A percentile compares a stretch with the other conserved stretches of the same genome.
Evolutionary conservation across 2,797 vertebrate genomes (phyloP).

Genomic region (Melanotaenia boesemani): DNA sequence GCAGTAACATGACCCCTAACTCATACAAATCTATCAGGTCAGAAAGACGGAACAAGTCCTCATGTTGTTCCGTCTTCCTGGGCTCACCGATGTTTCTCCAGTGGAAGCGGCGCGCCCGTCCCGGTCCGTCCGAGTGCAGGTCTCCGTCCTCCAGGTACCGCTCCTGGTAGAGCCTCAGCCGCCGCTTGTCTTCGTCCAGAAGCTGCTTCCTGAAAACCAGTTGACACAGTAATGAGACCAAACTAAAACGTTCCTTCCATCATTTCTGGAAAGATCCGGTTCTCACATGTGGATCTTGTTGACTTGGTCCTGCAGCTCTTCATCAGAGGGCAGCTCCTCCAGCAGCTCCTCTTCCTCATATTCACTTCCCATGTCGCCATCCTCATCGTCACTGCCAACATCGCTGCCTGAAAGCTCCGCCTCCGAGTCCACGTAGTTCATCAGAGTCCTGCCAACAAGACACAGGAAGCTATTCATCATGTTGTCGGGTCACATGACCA

Average conservation of each 20-base stretch:
- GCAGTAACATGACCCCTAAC: too few species aligned
- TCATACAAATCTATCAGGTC: too few species aligned
- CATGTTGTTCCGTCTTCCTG: too few species aligned
- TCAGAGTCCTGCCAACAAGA: conserved; percentile 80
- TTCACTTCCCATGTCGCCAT: conserved; percentile 86
- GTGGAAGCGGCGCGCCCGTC: conserved; percentile 91
- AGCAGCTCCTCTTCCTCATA: conserved; percentile 94
- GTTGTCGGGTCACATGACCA: too few species aligned
- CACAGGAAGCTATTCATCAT: background rate
- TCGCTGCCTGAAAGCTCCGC: conserved; percentile 97
- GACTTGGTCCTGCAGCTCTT: conserved; percentile 92
- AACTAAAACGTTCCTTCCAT: too few species aligned
- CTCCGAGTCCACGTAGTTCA: conserved; percentile 93
- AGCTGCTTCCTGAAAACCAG: conserved; percentile 88
- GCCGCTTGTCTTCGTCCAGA: conserved; percentile 94
- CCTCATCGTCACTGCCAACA: conserved; percentile 91
- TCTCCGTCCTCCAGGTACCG: conserved; percentile 94
- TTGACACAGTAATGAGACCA: too few species aligned
- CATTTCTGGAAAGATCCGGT: too few species aligned
- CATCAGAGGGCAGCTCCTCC: conserved; percentile 92
- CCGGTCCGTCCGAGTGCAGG: conserved; percentile 94
- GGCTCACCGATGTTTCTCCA: conserved; percentile 91
- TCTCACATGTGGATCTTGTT: conserved; percentile 97
- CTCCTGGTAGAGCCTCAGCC: conserved; percentile 94
- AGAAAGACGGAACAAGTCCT: too few species aligned